Base-by-base conservation (phyloP, 1,140 invertebrate species). In the Adoxophyes honmai region DNA sequence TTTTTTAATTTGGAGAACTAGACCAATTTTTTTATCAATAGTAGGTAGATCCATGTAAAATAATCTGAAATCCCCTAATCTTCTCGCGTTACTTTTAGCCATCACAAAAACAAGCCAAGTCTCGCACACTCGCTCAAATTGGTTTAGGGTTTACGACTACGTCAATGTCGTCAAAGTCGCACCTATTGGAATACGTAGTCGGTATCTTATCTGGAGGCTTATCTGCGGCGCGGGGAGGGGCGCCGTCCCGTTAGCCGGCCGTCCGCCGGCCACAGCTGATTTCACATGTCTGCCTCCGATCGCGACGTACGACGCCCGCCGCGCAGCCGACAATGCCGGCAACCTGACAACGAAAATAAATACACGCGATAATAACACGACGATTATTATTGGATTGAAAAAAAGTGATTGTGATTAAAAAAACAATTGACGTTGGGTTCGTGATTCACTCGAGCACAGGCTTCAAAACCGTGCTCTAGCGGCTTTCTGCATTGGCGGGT, bases 261-360 rank as follows among this genome's bases (percentile, higher is more conserved):
- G 65, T n/a, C n/a, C n/a, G n/a, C n/a, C 70, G 69, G 63, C 75
- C 67, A 83, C 84, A 87, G 84, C 84, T 85, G 84, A 87, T 85
- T 87, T 87, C 81, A 87, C 81, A 87, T 81, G 75, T n/a, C n/a
- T 81, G 71, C 35, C 70, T 62, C 60, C 58, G 64, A 65, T 53
- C 68, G 66, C 62, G 64, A 38, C 55, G 78, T 64, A 70, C 80
- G 81, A n/a, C 70, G 62, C 66, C 74, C 56, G 55, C 51, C 55
- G 60, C 55, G 63, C 69, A 67, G n/a, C n/a, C n/a, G n/a, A n/a
- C 39, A 70, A 84, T 81, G 79, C 76, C 79, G 83, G 75, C 57
- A 37, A 37, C 33, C 10, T 18, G 34, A n/a, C 10, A n/a, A 52
- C 6, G 33, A 52, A 34, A 52, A 21, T 48, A 52, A 9, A 33